Evolutionary conservation across 92 coral and sea anemone genomes (phyloP).

Genomic region (Chrysogorgia sp.): DNA sequence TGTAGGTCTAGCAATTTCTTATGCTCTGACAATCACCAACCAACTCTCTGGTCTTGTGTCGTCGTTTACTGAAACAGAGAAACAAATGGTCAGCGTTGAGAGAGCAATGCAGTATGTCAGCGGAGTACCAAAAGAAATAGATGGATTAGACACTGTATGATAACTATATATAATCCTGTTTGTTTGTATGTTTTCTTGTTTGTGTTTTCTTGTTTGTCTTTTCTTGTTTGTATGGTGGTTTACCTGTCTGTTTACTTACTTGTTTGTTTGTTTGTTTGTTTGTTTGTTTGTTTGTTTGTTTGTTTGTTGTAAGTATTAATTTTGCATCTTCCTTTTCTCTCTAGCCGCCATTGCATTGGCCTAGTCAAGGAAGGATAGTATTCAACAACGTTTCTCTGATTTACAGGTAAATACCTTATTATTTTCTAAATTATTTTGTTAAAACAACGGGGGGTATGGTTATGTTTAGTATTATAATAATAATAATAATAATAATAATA

Average conservation of each 20-base stretch:
- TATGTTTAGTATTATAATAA: too few species aligned
- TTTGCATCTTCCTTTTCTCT: background rate
- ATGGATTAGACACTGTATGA: slow-evolving; percentile 22
- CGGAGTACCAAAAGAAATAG: slow-evolving; percentile 69
- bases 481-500: too few species aligned
- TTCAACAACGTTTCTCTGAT: slow-evolving; percentile 77
- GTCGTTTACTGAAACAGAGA: slow-evolving; percentile 98
- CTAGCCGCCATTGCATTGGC: slow-evolving; percentile 83
- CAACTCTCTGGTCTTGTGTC: slow-evolving; percentile 92
- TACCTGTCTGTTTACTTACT: background rate
- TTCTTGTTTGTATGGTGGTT: background rate
- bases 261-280: background rate
- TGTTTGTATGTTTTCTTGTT: background rate
- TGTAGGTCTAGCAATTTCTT: slow-evolving; percentile 96
- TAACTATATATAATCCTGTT: background rate
- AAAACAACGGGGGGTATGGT: background rate
- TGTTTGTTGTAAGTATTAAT: background rate
- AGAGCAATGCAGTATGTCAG: slow-evolving; percentile 91
- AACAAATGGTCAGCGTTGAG: slow-evolving; percentile 95
- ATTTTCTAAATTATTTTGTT: background rate
- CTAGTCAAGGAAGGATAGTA: slow-evolving; percentile 73
- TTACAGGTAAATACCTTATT: slow-evolving; percentile 70
- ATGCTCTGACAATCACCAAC: slow-evolving; percentile 89
- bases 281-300: background rate
- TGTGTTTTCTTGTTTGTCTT: background rate